Evolutionary conservation across 2,797 vertebrate genomes (phyloP), one percentile per base, ranked within the genome.

Genomic region (Cyprinella venusta): DNA sequence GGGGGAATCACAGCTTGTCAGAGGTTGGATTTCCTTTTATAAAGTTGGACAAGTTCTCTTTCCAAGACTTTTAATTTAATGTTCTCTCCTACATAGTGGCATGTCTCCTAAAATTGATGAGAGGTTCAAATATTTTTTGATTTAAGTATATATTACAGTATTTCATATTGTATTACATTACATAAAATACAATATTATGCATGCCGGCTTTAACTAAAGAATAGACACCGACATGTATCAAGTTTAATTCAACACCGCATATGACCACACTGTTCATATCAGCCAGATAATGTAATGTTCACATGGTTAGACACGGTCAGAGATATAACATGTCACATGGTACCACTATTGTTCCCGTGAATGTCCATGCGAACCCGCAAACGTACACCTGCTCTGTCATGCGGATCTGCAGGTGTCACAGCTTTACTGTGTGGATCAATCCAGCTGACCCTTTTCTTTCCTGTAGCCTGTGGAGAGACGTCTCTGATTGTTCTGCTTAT

Each of bases 381-480:
- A 79, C 59, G 64, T 13, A 75, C 76, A 88, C 68, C 77, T 68
- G 78, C 45, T 74, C n/a, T 65, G 45, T 82, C 59, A 82, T 65
- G 68, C 40, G 80, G 82, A 89, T 65, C 84, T 81, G 90, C 84
- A 86, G 84, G 79, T 77, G 67, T 82, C 83, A 85, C 87, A 86
- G 74, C 88, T 48, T 85, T 85, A 86, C 76, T 84, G 88, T 89
- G 77, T 77, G 84, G 90, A 92, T 94, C 92, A 92, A 92, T 92
- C 89, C 89, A 26, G 86, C 83, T 91, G 91, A 92, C 91, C 91
- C 92, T 93, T 92, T 88, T 80, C 30, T 84, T 86, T 68, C 71
- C 87, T 88, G 81, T 88, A 89, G 89, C 90, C 87, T 89, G 85
- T 88, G 63, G 89, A 87, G 90, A 86, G 91, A 88, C 86, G 48